These are phyloP conservation scores for Anthonomus grandis DNA, from an alignment of 1,140 invertebrate species.

Conservation along the genomic window DNA sequence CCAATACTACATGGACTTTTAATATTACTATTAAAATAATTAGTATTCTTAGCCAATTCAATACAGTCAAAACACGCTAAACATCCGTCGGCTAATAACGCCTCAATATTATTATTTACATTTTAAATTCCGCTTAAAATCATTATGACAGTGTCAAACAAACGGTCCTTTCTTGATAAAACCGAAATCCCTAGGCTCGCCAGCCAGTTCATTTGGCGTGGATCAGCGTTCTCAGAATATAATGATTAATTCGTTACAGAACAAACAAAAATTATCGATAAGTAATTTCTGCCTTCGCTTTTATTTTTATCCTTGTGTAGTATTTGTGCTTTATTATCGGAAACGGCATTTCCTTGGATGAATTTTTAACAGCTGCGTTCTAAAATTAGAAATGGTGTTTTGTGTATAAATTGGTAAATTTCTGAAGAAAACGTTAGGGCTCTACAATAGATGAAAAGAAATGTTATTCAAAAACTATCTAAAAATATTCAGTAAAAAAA, in stretches of 20 bases:
- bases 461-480: too few relatives aligned
- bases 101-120: too few relatives aligned
- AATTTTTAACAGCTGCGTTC: background rate
- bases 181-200: too few relatives aligned
- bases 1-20: too few relatives aligned
- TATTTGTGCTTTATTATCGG: slow-evolving; percentile 5
- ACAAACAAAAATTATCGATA: slow-evolving; percentile 22
- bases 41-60: too few relatives aligned
- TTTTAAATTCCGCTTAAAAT: background rate
- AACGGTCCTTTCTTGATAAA: background rate
- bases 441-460: too few relatives aligned
- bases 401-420: background rate
- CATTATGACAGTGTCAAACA: background rate
- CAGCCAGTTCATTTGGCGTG: background rate
- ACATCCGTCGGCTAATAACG: too few relatives aligned
- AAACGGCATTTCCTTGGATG: background rate
- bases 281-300: slow-evolving; percentile 19
- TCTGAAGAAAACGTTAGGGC: too few relatives aligned
- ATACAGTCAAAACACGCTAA: too few relatives aligned
- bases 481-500: too few relatives aligned
- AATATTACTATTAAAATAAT: too few relatives aligned
- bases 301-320: slow-evolving; percentile 17
- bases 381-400: background rate
- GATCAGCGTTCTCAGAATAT: slow-evolving; percentile 5
- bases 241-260: slow-evolving; percentile 24